Evolutionary conservation across 1,140 invertebrate species (phyloP), one percentile per base, ranked within the genome.

Genomic region (Popillia japonica): DNA sequence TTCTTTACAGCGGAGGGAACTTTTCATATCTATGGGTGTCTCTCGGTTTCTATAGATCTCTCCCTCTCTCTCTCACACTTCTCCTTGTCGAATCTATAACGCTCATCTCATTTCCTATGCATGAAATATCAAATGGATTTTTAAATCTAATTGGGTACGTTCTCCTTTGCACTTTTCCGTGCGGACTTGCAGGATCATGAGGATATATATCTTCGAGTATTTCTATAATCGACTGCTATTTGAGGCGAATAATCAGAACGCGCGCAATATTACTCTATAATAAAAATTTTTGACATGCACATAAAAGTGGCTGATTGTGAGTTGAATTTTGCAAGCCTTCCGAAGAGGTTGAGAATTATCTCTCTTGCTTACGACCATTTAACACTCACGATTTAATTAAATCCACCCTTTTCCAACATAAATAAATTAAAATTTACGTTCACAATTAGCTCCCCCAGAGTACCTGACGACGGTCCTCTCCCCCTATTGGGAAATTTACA

Each of bases 91-190:
- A 74, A 34, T 74, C 40, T 74, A 74, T 74, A 74, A 74, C 17
- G 17, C 72, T 44, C 72, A 40, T 41, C 72, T 44, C 72, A 41
- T 74, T 74, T 74, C 72, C 27, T 74, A 74, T 74, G 72, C 72
- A 74, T 74, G 40, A 74, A 74, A 74, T 44, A 44, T 74, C 72
- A 74, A 74, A 41, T 74, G 72, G 72, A 74, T 74, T 74, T 74
- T 74, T 41, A 74, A 74, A 74, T 74, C 72, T 74, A 74, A 74
- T 74, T 74, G 72, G 72, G 40, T 41, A 44, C 72, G 72, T 40
- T 41, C 14, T 41, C 72, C 27, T 74, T n/a, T 74, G 72, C 72
- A 41, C 17, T 42, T 17, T 27, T 42, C 40, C 20, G 10, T 42
- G 41, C 17, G 40, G 17, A 74, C 34, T 68, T 74, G 17, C 20